Percentiles rank a stretch among this genome's conserved stretches.
Conservation (phyloP, 2,113 vertebrate genomes). For the Dromas ardeola region DNA sequence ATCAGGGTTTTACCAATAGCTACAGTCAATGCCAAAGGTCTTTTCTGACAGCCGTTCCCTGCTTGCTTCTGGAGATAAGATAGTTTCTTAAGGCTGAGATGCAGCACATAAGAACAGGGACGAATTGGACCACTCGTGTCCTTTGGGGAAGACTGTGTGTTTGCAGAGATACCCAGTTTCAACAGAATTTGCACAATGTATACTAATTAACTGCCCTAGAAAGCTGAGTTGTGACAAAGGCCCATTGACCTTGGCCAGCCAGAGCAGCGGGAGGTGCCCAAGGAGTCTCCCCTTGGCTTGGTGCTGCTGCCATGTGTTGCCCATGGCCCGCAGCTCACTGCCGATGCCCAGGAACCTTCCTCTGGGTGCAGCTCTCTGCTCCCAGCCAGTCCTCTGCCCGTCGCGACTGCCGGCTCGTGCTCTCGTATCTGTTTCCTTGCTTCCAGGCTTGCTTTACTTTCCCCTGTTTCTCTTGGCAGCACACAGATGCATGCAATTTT, state of each 20-base stretch:
- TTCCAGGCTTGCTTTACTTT: not conserved
- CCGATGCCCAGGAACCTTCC: not conserved
- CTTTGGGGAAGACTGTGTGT: fast-evolving
- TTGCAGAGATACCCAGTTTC: not conserved
- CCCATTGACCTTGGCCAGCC: not conserved
- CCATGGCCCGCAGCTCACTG: not conserved
- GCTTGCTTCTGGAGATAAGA: not conserved
- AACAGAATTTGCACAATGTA: not conserved
- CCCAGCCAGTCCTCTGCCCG: not conserved
- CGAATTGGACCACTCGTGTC: fast-evolving
- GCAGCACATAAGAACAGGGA: not conserved
- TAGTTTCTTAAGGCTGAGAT: not conserved
- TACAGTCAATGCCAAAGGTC: fast-evolving
- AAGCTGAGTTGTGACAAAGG: not conserved
- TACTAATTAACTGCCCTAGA: not conserved
- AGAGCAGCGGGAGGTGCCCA: fast-evolving
- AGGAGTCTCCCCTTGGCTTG: not conserved
- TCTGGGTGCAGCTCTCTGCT: fast-evolving
- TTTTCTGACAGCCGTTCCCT: not conserved
- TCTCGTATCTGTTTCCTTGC: not conserved
- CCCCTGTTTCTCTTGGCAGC: not conserved
- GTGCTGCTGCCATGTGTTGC: fast-evolving
- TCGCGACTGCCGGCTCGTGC: fast-evolving
- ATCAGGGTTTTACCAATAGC: not conserved
- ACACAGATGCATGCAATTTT: not conserved